Evolutionary conservation across 2,888 invertebrate species (phyloP), one percentile per base, ranked within the genome.

Genomic region (Dynastes grantii): DNA sequence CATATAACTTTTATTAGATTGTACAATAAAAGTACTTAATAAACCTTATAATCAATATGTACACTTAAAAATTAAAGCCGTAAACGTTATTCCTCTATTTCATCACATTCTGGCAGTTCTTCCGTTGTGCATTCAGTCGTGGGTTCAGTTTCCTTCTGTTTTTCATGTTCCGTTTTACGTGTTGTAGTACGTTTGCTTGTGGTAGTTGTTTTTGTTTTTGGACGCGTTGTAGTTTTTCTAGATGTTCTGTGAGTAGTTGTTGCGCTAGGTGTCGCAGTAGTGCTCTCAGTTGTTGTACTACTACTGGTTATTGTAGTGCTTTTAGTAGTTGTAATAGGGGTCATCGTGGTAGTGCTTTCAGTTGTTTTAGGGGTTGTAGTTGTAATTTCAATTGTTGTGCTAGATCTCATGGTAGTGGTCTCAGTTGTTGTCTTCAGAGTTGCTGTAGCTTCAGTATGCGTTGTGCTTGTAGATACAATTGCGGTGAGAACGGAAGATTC

Each of bases 31-130:
- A 61, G 22, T 22, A 58, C 22, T 27, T 40, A 75, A 61, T 75
- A 75, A 16, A 63, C 13, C 61, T 45, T 75, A 75, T 2, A 61
- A 75, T 45, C 61, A 61, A 75, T 22, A 45, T 45, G 61, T 71
- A 71, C 61, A 61, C 45, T 75, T 75, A 75, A 45, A 61, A 58
- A 40, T 75, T 71, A 61, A 22, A 49, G n/a, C 22, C 2, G 32
- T 5, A 37, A 5, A 37, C 32, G 32, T 22, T 75, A 75, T 61
- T 61, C 61, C 22, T 75, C 61, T 63, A 75, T 6, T 45, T 75
- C 73, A 13, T 75, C 73, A 27, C 73, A 75, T 27, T 75, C 73
- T 4, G 73, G 73, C 13, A 75, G 16, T 27, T 75, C 71, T 58
- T 37, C 61, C 4, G 73, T 51, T 27, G 13, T 51, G 40, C 22